A percentile compares a stretch with the other conserved stretches of the same genome.
Evolutionary conservation across 1,140 invertebrate species (phyloP).

Genomic region (Zaprionus africanus): DNA sequence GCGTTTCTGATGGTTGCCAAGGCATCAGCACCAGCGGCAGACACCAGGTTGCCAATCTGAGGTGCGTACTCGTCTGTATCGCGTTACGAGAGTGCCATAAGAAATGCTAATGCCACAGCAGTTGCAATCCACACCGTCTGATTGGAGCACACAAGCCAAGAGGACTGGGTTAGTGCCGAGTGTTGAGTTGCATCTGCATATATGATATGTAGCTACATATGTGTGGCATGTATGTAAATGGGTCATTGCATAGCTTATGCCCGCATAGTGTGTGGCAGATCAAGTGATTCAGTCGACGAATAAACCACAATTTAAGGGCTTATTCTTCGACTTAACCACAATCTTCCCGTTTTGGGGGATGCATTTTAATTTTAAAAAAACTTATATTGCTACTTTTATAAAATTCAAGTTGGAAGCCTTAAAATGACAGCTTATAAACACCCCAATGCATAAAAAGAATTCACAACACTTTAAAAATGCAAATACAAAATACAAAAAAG

Average conservation of each 20-base stretch:
- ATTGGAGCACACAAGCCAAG: neutral
- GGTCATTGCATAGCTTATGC: neutral
- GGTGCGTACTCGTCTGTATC: neutral
- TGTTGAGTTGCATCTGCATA: neutral
- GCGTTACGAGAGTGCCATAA: neutral
- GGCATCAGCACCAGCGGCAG: neutral
- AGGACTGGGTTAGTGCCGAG: neutral
- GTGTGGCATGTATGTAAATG: neutral
- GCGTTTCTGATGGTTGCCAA: neutral
- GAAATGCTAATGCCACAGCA: neutral
- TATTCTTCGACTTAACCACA: no score
- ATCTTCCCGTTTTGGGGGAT: no score
- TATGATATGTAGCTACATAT: neutral
- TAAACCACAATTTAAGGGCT: neutral
- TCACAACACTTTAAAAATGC: no score
- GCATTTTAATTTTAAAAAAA: no score
- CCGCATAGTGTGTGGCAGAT: neutral
- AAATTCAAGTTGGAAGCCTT: no score
- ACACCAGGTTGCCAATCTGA: neutral
- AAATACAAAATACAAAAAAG: no score
- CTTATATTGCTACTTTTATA: no score
- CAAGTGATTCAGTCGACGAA: neutral
- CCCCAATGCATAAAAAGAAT: no score
- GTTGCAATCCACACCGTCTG: neutral
- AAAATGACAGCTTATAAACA: no score